Conservation (phyloP, 2,888 invertebrate species). For the Beris morrisii region DNA sequence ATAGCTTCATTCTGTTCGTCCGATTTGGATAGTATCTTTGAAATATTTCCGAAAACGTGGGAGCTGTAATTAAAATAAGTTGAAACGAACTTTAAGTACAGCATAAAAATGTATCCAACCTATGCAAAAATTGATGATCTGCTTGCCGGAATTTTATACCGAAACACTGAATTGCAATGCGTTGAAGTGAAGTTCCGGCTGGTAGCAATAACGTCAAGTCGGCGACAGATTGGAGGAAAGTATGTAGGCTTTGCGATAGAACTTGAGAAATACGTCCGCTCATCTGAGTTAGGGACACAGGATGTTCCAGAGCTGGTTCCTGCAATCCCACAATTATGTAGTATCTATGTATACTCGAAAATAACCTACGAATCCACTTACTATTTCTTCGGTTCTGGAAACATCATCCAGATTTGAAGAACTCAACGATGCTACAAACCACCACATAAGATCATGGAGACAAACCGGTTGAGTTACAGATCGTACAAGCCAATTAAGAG, state of each 20-base stretch:
- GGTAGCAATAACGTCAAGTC: constrained; percentile 88
- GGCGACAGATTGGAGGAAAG: constrained; percentile 86
- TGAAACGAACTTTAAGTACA: not conserved
- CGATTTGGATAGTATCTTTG: constrained; percentile 89
- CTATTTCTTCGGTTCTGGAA: constrained; percentile 50
- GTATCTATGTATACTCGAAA: constrained; percentile 10
- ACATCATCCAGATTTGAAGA: constrained; percentile 60
- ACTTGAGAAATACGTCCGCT: constrained; percentile 71
- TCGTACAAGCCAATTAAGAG: constrained; percentile 91
- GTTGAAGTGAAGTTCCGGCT: constrained; percentile 82
- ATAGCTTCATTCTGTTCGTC: constrained; percentile 72
- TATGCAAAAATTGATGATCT: constrained; percentile 89
- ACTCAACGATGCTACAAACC: constrained; percentile 86
- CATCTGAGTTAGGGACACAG: constrained; percentile 75
- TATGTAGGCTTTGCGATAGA: constrained; percentile 77
- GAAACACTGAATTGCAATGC: constrained; percentile 93
- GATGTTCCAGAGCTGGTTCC: constrained; percentile 67
- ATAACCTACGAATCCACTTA: constrained; percentile 36
- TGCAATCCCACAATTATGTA: constrained; percentile 44
- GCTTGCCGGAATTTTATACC: constrained; percentile 84
- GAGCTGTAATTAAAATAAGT: constrained; percentile 58
- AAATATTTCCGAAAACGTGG: constrained; percentile 94
- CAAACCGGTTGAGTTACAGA: constrained; percentile 89
- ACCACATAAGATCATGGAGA: constrained; percentile 95
- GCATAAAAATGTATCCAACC: constrained; percentile 46